A percentile compares a stretch with the other conserved stretches of the same genome.
Evolutionary conservation across 30 jellyfish, hydroid and myxozoan genomes (phyloP).

Genomic region (Aurelia sp.): DNA sequence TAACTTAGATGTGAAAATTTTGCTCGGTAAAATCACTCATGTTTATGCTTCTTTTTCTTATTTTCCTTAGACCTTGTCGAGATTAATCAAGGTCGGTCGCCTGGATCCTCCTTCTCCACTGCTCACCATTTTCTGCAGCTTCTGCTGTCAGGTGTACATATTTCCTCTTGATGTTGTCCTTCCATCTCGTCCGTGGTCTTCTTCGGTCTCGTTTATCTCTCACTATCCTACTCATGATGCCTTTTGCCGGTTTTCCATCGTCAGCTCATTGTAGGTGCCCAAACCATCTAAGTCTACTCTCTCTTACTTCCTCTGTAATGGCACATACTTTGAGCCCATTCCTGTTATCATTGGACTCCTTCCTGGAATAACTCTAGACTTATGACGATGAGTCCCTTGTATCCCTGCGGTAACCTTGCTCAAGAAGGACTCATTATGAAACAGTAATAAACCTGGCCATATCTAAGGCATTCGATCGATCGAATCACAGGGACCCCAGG

Average conservation of each 20-base stretch:
- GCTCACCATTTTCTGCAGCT: not conserved
- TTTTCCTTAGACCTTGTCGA: constrained; percentile 17
- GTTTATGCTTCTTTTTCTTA: not conserved
- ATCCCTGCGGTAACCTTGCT: too few species aligned
- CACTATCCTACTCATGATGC: not conserved
- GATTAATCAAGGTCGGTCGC: constrained; percentile 11
- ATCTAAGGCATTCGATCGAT: too few species aligned
- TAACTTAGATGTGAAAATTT: too few species aligned
- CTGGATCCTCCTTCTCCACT: not conserved
- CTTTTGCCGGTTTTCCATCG: too few species aligned
- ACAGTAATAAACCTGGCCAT: too few species aligned
- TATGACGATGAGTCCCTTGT: too few species aligned
- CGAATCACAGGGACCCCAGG: too few species aligned
- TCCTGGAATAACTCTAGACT: too few species aligned
- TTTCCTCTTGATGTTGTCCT: not conserved
- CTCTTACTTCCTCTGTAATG: constrained; percentile 3
- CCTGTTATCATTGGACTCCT: constrained; percentile 2
- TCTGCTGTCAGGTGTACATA: not conserved
- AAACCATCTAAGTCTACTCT: constrained; percentile 4
- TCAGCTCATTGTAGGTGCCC: not conserved
- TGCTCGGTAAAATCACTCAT: too few species aligned
- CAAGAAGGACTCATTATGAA: too few species aligned
- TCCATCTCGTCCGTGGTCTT: constrained; percentile 1
- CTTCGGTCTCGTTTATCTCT: constrained; percentile 17
- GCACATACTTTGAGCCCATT: constrained; percentile 12